phyloP scores from a whole-genome alignment of 2,888 invertebrate species.

The Blastobasis lacticolella region DNA sequence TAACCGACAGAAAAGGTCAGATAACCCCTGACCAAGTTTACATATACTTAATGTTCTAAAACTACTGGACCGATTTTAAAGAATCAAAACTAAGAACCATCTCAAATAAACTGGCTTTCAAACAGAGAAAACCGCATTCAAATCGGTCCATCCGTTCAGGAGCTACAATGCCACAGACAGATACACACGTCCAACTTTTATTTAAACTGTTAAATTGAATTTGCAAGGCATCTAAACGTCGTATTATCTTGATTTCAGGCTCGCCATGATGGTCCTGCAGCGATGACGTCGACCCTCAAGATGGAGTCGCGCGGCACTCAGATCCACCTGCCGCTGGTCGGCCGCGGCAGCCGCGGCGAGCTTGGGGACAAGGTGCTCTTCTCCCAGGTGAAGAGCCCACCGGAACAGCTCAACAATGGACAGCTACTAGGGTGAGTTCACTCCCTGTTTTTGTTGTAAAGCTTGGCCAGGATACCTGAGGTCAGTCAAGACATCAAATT shows the following conservation, averaged over 20 bases:
- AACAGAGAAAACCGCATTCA: too few species aligned
- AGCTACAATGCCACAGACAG: neutral
- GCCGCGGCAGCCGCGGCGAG: slow-evolving; percentile 61
- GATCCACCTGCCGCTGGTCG: slow-evolving; percentile 66
- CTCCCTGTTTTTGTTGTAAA: too few species aligned
- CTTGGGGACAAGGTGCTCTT: slow-evolving; percentile 62
- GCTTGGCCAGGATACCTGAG: too few species aligned
- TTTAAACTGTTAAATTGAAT: neutral
- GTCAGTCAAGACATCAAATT: too few species aligned
- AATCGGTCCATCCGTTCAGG: neutral
- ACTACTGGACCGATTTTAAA: too few species aligned
- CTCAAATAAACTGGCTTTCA: too few species aligned
- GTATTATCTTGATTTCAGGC: neutral
- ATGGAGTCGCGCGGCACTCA: slow-evolving; percentile 72
- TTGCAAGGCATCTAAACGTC: neutral
- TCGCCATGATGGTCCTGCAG: slow-evolving; percentile 48
- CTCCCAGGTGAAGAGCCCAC: slow-evolving; percentile 52
- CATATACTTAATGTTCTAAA: too few species aligned
- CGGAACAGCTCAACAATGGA: slow-evolving; percentile 79
- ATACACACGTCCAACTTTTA: neutral
- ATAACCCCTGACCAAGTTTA: too few species aligned
- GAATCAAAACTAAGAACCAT: too few species aligned
- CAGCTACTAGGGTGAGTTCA: slow-evolving; percentile 72
- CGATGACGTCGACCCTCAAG: slow-evolving; percentile 60
- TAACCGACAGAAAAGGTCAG: too few species aligned